Percentiles rank a stretch among this genome's conserved stretches.
Evolutionary conservation across 2,888 invertebrate genomes (phyloP).

Genomic region (Phengaris alcon): DNA sequence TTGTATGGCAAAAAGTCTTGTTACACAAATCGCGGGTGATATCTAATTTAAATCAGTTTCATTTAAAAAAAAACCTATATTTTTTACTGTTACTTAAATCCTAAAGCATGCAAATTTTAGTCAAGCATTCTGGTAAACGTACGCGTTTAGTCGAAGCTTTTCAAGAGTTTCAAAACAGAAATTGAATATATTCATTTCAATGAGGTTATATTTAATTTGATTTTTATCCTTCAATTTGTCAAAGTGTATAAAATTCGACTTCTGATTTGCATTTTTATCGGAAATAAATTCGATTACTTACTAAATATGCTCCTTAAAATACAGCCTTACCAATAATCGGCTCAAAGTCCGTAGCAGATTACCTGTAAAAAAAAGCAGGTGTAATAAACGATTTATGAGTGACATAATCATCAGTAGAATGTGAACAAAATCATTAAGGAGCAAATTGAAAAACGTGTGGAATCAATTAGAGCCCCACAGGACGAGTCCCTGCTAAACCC

Average conservation of each 20-base stretch:
- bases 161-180: not conserved
- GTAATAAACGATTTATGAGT: constrained; percentile 51
- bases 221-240: constrained; percentile 38
- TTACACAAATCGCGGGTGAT: constrained; percentile 54
- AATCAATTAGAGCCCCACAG: constrained; percentile 63
- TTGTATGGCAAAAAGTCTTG: constrained; percentile 56
- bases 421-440: constrained; percentile 49
- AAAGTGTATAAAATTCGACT: constrained; percentile 15
- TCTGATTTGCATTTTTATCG: constrained; percentile 20
- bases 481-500: constrained; percentile 58
- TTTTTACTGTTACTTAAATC: not conserved
- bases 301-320: constrained; percentile 25
- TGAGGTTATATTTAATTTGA: constrained; percentile 53
- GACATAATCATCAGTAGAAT: constrained; percentile 45
- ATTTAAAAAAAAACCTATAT: not conserved
- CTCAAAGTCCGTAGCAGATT: constrained; percentile 46
- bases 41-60: constrained; percentile 38
- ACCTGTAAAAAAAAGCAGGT: constrained; percentile 62
- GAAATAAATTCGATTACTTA: constrained; percentile 11
- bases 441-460: constrained; percentile 53
- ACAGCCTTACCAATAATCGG: constrained; percentile 29
- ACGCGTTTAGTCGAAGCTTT: not conserved
- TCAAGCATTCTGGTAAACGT: not conserved
- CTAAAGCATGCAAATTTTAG: not conserved
- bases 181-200: not conserved